Conservation (phyloP, 2,113 vertebrate species). For the Scopus umbretta region DNA sequence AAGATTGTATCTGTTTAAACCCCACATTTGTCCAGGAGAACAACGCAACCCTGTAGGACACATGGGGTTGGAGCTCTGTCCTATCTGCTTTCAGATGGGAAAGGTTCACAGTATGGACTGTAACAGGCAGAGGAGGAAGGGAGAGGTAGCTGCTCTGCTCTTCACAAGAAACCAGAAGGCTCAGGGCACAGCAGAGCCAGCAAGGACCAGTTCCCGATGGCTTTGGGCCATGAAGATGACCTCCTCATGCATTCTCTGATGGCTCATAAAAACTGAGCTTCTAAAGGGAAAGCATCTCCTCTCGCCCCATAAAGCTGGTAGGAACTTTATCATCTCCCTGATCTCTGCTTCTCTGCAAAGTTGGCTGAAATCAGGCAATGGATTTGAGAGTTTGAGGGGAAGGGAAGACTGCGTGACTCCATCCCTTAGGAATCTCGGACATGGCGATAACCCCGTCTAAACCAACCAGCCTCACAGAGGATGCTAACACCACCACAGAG, state of each 20-base stretch:
- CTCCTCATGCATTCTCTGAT: not conserved
- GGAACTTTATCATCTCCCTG: not conserved
- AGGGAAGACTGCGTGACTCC: not conserved
- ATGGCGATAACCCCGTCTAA: not conserved
- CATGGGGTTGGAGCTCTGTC: not conserved
- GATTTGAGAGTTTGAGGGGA: not conserved
- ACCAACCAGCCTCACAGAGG: not conserved
- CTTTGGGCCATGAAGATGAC: not conserved
- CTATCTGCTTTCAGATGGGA: not conserved
- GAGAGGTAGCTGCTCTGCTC: not conserved
- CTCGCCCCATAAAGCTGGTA: not conserved
- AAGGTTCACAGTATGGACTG: not conserved
- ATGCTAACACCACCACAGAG: not conserved
- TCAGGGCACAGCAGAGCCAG: not conserved
- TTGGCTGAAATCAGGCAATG: not conserved
- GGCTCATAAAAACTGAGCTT: not conserved
- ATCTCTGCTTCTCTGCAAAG: not conserved
- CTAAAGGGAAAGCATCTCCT: not conserved
- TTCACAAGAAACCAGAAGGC: not conserved
- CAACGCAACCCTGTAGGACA: fast-evolving
- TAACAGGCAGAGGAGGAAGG: not conserved
- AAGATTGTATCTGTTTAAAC: not conserved
- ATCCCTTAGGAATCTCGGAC: not conserved
- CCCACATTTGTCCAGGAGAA: not conserved
- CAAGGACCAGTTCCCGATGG: not conserved